phyloP scores from a whole-genome alignment of 2,888 invertebrate genomes.

The Dryococelus australis region DNA sequence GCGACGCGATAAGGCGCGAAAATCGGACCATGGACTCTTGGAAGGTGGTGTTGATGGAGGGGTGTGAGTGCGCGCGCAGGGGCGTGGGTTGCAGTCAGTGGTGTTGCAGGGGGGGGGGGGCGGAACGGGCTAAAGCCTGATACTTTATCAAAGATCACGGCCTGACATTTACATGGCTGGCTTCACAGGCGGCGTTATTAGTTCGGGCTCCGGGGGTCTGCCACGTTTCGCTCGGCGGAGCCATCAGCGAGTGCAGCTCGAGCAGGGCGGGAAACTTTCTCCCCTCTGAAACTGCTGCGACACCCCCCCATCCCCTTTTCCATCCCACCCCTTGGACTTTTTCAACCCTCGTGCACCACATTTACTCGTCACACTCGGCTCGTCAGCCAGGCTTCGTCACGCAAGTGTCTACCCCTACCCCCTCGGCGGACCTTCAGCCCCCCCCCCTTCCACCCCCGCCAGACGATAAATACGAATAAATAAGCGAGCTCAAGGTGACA shows the following conservation, averaged over 20 bases:
- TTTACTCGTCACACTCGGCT: not conserved
- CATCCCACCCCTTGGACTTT: too few species aligned
- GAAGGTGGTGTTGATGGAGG: too few species aligned
- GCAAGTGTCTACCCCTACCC: not conserved
- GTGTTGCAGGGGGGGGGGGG: not conserved
- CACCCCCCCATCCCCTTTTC: too few species aligned
- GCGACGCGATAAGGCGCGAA: too few species aligned
- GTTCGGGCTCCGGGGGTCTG: not conserved
- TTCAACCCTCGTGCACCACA: not conserved
- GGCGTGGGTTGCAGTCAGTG: too few species aligned
- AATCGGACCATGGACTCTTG: too few species aligned
- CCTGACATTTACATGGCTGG: slow-evolving; percentile 39
- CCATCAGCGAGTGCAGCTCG: not conserved
- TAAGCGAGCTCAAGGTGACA: not conserved
- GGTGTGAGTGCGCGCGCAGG: too few species aligned
- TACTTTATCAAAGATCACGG: slow-evolving; percentile 45
- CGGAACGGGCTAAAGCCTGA: not conserved
- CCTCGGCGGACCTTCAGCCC: not conserved
- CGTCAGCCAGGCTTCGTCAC: not conserved
- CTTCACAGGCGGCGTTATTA: slow-evolving; percentile 36
- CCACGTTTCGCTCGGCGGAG: not conserved
- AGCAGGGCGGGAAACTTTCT: not conserved
- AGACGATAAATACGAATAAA: too few species aligned
- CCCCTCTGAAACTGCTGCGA: too few species aligned
- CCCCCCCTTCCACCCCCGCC: too few species aligned